Evolutionary conservation across 2,888 invertebrate species (phyloP).

Genomic region (Diarsia dahlii): DNA sequence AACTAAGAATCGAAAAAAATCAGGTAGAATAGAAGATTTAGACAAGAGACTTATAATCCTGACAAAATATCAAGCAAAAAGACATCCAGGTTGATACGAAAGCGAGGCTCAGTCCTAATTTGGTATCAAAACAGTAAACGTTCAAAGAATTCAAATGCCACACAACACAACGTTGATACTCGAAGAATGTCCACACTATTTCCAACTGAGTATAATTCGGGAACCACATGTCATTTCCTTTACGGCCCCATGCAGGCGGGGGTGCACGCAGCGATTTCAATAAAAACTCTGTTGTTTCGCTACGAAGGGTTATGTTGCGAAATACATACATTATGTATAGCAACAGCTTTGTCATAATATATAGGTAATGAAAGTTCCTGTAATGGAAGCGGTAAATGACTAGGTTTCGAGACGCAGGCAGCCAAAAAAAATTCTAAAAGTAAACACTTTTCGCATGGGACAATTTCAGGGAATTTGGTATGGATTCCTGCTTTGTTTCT

Average conservation of each 20-base stretch:
- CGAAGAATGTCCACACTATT: slow-evolving; percentile 71
- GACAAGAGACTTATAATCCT: background rate
- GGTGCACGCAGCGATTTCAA: slow-evolving; percentile 72
- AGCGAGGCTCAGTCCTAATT: slow-evolving; percentile 2
- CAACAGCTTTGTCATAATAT: slow-evolving; percentile 2
- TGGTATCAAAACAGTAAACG: slow-evolving; percentile 21
- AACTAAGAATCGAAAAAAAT: background rate
- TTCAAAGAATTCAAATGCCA: slow-evolving; percentile 1
- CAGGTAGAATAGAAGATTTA: background rate
- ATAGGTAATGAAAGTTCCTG: too few species aligned
- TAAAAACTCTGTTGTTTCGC: slow-evolving; percentile 70
- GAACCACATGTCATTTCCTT: slow-evolving; percentile 90
- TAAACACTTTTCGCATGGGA: background rate
- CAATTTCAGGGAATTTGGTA: background rate
- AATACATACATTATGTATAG: slow-evolving; percentile 34
- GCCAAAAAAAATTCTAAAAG: background rate
- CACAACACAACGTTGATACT: background rate
- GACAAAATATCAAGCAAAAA: background rate
- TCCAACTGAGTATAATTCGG: slow-evolving; percentile 80
- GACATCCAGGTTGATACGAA: background rate
- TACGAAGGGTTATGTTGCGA: slow-evolving; percentile 77
- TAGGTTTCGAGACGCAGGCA: background rate
- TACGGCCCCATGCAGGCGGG: slow-evolving; percentile 80
- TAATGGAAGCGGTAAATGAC: background rate
- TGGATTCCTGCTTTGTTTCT: background rate